Evolutionary conservation across 2,797 vertebrate species (phyloP).

Genomic region (Sarcophilus harrisii): DNA sequence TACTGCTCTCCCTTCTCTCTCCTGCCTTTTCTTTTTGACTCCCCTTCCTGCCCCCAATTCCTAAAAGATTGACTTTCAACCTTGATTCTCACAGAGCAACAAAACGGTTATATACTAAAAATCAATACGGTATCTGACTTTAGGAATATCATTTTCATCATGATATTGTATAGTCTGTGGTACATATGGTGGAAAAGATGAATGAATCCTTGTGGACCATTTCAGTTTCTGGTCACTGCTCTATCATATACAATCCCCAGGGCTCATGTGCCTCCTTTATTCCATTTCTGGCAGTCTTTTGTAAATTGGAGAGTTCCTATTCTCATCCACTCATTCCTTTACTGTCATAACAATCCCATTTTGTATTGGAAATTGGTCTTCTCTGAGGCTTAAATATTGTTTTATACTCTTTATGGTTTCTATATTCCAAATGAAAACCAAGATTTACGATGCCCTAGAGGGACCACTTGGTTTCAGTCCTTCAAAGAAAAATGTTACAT

Average conservation of each 20-base stretch:
- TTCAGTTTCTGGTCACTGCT: constrained; percentile 77
- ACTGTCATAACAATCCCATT: constrained; percentile 83
- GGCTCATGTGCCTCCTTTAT: constrained; percentile 58
- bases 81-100: constrained; percentile 11
- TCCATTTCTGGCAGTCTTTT: constrained; percentile 71
- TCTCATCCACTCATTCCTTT: constrained; percentile 80
- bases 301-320: constrained; percentile 76
- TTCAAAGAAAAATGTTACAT: constrained; percentile 84
- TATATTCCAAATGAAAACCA: constrained; percentile 83
- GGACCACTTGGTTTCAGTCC: constrained; percentile 80
- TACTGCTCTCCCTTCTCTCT: neutral
- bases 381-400: constrained; percentile 84
- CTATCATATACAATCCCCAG: constrained; percentile 44
- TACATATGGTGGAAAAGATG: constrained; percentile 42
- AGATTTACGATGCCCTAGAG: constrained; percentile 84
- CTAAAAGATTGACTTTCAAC: constrained; percentile 30
- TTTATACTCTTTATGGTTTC: constrained; percentile 83
- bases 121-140: constrained; percentile 44
- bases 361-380: constrained; percentile 84
- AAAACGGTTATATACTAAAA: constrained; percentile 12
- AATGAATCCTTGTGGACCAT: constrained; percentile 50
- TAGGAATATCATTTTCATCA: constrained; percentile 51
- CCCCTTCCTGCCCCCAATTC: neutral
- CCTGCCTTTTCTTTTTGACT: neutral
- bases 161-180: constrained; percentile 4